Percentiles rank a stretch among this genome's conserved stretches.
Conservation (phyloP, 1,140 invertebrate genomes). For the Zaprionus nigranus region DNA sequence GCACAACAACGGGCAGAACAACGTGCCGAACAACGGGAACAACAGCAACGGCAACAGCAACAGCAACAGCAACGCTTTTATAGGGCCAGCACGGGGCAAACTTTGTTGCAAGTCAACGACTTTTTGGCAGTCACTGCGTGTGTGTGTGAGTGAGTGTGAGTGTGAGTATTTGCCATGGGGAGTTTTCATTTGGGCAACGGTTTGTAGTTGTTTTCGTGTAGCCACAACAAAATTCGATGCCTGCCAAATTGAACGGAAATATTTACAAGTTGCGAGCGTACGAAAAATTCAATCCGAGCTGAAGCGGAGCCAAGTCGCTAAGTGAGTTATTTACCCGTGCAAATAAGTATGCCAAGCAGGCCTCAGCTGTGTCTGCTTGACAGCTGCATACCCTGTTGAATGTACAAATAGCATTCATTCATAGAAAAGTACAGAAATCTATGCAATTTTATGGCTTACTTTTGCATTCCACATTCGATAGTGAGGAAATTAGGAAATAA, state of each 20-base stretch:
- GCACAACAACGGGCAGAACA: neutral
- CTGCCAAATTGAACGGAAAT: constrained; percentile 46
- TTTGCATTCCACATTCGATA: no score
- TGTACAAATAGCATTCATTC: no score
- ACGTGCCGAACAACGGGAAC: neutral
- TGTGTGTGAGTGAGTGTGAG: neutral
- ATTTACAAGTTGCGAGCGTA: constrained; percentile 35
- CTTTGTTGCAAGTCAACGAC: constrained; percentile 50
- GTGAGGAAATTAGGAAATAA: no score
- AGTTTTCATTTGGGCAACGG: constrained; percentile 26
- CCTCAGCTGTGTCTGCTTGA: neutral
- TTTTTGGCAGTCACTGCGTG: constrained; percentile 14
- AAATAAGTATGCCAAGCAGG: constrained; percentile 1
- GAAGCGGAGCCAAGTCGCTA: constrained; percentile 6
- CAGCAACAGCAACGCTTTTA: neutral
- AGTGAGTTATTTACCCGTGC: constrained; percentile 3
- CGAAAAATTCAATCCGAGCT: constrained; percentile 16
- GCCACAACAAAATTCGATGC: constrained; percentile 22
- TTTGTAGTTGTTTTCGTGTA: constrained; percentile 10
- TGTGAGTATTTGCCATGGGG: neutral
- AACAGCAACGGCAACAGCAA: neutral
- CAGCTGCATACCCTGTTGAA: neutral
- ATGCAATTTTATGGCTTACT: no score
- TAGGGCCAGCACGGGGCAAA: constrained; percentile 17
- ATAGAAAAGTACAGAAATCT: no score